Conservation (phyloP, 2,797 vertebrate species). For the Helicolenus hilgendorfi region DNA sequence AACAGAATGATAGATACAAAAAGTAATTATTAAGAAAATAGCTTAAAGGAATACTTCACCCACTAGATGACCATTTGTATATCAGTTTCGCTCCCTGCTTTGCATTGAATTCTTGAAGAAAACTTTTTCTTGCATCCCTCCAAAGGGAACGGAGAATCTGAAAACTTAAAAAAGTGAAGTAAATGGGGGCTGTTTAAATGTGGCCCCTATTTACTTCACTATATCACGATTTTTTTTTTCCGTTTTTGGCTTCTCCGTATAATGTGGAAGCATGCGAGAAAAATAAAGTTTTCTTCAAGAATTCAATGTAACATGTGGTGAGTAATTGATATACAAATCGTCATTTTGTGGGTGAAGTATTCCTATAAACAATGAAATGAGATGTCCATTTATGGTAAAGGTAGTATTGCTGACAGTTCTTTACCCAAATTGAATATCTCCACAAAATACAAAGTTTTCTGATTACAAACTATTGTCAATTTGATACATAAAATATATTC, state of each 20-base stretch:
- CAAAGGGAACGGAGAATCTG: no score
- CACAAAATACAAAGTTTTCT: not conserved
- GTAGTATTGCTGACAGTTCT: not conserved
- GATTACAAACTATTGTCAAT: no score
- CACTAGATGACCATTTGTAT: no score
- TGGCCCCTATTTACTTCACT: no score
- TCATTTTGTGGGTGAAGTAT: not conserved
- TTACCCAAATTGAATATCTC: not conserved
- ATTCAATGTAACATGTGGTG: accelerated
- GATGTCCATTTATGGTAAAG: not conserved
- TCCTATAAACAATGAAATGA: not conserved
- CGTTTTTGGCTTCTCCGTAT: no score
- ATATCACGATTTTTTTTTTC: accelerated
- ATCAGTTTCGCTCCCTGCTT: no score
- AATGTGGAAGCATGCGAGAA: accelerated
- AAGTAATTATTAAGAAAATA: not conserved
- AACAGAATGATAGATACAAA: not conserved
- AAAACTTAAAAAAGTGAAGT: accelerated
- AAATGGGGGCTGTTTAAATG: no score
- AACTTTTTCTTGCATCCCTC: no score
- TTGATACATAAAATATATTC: no score
- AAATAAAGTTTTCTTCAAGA: no score
- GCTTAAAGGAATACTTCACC: not conserved
- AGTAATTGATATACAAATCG: no score
- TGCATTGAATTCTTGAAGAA: no score